Percentiles rank a stretch among this genome's conserved stretches.
Evolutionary conservation across 2,797 vertebrate genomes (phyloP).

Genomic region (Jordanella pulchra): DNA sequence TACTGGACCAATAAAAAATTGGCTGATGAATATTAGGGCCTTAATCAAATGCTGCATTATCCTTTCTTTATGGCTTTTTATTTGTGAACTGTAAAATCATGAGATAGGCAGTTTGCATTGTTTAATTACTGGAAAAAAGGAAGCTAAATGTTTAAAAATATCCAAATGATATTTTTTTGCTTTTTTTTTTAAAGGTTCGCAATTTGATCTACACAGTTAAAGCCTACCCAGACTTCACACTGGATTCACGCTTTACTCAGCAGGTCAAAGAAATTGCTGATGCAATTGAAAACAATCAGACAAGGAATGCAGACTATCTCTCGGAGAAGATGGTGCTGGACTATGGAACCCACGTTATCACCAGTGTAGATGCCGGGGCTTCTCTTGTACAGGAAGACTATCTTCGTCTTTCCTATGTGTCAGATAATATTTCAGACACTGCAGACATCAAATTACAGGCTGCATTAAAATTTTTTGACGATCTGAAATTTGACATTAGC

Average conservation of each 20-base stretch:
- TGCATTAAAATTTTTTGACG: slow-evolving; percentile 79
- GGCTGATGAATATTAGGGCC: no score
- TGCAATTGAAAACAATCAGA: slow-evolving; percentile 90
- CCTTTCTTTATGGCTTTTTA: no score
- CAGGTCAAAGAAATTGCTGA: slow-evolving; percentile 82
- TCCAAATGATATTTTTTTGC: neutral
- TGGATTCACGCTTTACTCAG: slow-evolving; percentile 81
- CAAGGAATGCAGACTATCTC: slow-evolving; percentile 80
- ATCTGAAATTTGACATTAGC: slow-evolving; percentile 69
- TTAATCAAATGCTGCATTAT: no score
- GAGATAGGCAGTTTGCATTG: no score
- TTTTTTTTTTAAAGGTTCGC: slow-evolving; percentile 73
- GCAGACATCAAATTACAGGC: slow-evolving; percentile 79
- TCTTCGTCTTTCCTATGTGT: slow-evolving; percentile 80
- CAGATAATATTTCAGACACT: slow-evolving; percentile 53
- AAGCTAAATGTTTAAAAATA: no score
- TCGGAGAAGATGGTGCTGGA: slow-evolving; percentile 87
- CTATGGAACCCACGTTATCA: slow-evolving; percentile 89
- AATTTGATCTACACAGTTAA: slow-evolving; percentile 88
- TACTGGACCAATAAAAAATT: no score
- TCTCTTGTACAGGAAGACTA: slow-evolving; percentile 87
- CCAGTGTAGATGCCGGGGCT: slow-evolving; percentile 85
- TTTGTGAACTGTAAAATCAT: no score
- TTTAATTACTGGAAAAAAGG: no score
- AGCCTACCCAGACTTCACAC: slow-evolving; percentile 74